phyloP scores from a whole-genome alignment of 2,888 invertebrate genomes.

The Nemoura dubitans region DNA sequence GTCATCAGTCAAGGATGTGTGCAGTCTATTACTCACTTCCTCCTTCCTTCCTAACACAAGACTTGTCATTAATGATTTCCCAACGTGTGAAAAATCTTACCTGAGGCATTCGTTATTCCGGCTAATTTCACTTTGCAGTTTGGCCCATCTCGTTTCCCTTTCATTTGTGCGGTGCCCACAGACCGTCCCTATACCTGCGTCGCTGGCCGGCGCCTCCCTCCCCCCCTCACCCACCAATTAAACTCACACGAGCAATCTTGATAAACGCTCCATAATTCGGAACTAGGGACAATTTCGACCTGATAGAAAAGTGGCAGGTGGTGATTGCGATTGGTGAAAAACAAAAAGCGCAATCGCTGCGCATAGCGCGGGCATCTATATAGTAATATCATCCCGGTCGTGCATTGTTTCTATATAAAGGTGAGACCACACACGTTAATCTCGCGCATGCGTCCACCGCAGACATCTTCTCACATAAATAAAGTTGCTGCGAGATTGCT shows the following conservation, averaged over 20 bases:
- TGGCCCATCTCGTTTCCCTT: constrained; percentile 22
- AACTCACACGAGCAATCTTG: constrained; percentile 1
- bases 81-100: constrained; percentile 38
- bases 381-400: no score
- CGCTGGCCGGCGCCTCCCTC: neutral
- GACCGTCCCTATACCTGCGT: no score
- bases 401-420: neutral
- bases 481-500: constrained; percentile 40
- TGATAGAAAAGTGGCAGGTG: constrained; percentile 48
- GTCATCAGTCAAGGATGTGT: neutral
- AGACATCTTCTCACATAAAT: constrained; percentile 44
- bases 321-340: constrained; percentile 35
- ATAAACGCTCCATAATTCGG: constrained; percentile 16
- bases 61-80: neutral
- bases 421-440: constrained; percentile 46
- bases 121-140: constrained; percentile 40
- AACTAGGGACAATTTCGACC: constrained; percentile 46
- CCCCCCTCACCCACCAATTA: constrained; percentile 8
- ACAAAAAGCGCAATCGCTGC: neutral
- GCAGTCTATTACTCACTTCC: constrained; percentile 7
- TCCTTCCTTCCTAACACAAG: neutral
- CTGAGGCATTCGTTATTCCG: constrained; percentile 34
- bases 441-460: constrained; percentile 18
- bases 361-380: neutral
- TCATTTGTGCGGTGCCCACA: constrained; percentile 29